Conservation (phyloP, 2,888 invertebrate species). For the Meloe dianella region DNA sequence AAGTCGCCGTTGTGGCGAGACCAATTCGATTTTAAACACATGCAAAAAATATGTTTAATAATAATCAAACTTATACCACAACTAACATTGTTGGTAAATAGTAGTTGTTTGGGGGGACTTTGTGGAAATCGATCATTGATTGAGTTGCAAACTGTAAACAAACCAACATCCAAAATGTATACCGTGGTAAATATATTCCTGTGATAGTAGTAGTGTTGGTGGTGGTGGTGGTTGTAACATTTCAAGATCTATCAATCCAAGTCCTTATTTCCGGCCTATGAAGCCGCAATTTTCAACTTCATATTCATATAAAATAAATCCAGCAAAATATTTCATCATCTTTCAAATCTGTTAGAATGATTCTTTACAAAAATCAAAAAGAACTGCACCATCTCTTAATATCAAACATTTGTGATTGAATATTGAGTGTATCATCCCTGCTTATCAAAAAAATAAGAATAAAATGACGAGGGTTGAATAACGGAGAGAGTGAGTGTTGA, state of each 20-base stretch:
- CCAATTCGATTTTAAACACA: background rate
- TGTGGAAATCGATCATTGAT: slow-evolving; percentile 14
- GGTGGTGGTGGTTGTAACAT: slow-evolving; percentile 11
- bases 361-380: slow-evolving; percentile 14
- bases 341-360: slow-evolving; percentile 18
- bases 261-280: slow-evolving; percentile 26
- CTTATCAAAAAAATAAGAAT: slow-evolving; percentile 31
- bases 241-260: slow-evolving; percentile 24
- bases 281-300: slow-evolving; percentile 24
- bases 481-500: slow-evolving; percentile 55
- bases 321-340: slow-evolving; percentile 16
- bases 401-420: slow-evolving; percentile 17
- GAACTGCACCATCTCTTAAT: slow-evolving; percentile 5
- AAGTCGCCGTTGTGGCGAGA: slow-evolving; percentile 7
- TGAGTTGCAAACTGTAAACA: slow-evolving; percentile 27
- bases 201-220: background rate
- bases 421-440: slow-evolving; percentile 16
- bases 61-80: background rate
- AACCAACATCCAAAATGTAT: slow-evolving; percentile 23
- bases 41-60: background rate
- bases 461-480: slow-evolving; percentile 42
- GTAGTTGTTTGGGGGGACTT: background rate
- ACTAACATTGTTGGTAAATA: background rate
- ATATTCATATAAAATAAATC: slow-evolving; percentile 13
- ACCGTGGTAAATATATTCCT: slow-evolving; percentile 16